Percentiles rank a stretch among this genome's conserved stretches.
phyloP scores from a whole-genome alignment of 2,113 vertebrate genomes.

The Oreochromis tanganicae region DNA sequence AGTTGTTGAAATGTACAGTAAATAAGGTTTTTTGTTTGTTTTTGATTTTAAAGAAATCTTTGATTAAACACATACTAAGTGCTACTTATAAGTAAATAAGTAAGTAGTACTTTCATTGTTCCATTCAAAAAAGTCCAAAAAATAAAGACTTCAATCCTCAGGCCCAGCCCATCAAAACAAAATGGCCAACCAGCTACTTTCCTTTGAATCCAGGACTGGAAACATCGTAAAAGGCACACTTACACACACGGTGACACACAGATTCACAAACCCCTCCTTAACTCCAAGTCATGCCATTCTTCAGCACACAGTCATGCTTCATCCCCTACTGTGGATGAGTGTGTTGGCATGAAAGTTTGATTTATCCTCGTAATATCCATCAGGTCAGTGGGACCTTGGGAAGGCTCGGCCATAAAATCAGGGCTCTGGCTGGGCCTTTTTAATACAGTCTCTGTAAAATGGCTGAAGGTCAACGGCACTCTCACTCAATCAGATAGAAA shows the following conservation, averaged over 20 bases:
- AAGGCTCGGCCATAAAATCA: conserved; percentile 58
- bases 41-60: not conserved
- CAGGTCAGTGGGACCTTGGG: conserved; percentile 64
- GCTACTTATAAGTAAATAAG: not conserved
- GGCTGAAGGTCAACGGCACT: conserved; percentile 61
- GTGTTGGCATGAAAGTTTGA: conserved; percentile 62
- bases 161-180: not conserved
- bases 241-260: not conserved
- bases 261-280: not conserved
- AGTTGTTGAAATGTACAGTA: not conserved
- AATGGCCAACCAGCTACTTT: not conserved
- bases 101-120: not conserved
- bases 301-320: conserved; percentile 39
- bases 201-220: not conserved
- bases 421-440: conserved; percentile 58
- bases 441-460: conserved; percentile 69
- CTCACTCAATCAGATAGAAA: conserved; percentile 61
- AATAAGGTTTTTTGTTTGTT: not conserved
- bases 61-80: not conserved
- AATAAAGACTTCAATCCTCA: not conserved
- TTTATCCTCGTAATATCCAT: conserved; percentile 71
- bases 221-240: not conserved
- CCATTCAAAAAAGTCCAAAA: not conserved
- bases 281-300: not conserved
- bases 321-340: conserved; percentile 23